These are phyloP conservation scores for Cataglyphis livida DNA, from an alignment of 2,888 invertebrate genomes.

Conservation along the genomic window DNA sequence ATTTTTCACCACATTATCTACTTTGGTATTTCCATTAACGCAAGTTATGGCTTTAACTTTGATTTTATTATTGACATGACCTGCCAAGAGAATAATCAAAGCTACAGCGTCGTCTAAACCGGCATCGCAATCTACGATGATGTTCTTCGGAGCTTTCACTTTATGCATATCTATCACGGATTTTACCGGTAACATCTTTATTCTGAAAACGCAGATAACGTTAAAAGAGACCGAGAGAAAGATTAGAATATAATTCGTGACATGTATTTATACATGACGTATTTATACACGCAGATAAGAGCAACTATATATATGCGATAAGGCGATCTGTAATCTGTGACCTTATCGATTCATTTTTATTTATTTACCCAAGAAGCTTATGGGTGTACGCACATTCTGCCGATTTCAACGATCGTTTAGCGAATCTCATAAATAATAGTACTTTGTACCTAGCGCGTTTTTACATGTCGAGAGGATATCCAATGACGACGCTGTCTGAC, in stretches of 20 bases:
- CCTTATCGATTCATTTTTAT: neutral
- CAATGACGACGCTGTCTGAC: too few relatives aligned
- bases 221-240: neutral
- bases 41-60: conserved; percentile 91
- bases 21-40: conserved; percentile 90
- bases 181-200: neutral
- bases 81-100: conserved; percentile 87
- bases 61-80: conserved; percentile 85
- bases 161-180: conserved; percentile 8
- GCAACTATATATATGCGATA: neutral
- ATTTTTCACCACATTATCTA: conserved; percentile 90
- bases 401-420: too few relatives aligned
- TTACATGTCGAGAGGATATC: too few relatives aligned
- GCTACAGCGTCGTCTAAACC: conserved; percentile 90
- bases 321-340: neutral
- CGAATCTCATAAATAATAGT: too few relatives aligned
- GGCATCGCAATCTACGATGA: conserved; percentile 89
- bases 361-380: neutral
- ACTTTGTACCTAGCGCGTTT: too few relatives aligned
- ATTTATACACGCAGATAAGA: neutral
- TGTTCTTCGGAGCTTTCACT: conserved; percentile 54
- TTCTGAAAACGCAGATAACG: neutral
- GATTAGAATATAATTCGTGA: neutral
- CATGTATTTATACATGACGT: neutral
- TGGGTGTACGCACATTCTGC: too few relatives aligned